A percentile compares a stretch with the other conserved stretches of the same genome.
These are phyloP conservation scores for Hetaerina americana DNA, from an alignment of 1,140 invertebrate genomes.

Conservation along the genomic window DNA sequence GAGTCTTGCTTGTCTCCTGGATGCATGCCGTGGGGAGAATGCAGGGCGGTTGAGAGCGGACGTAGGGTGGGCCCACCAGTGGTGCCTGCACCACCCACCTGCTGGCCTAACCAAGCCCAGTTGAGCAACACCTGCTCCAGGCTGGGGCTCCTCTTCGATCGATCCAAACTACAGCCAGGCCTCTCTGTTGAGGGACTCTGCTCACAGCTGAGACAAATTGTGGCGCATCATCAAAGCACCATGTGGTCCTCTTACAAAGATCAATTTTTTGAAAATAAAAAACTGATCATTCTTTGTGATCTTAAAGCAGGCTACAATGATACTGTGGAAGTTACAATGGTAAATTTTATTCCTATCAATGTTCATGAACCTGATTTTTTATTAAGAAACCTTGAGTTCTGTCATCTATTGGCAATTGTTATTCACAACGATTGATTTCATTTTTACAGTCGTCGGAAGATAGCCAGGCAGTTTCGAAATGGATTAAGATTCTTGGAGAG, in stretches of 20 bases:
- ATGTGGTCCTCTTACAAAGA: background rate
- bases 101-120: conserved; percentile 61
- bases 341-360: conserved; percentile 30
- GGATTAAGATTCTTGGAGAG: conserved; percentile 51
- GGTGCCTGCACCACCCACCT: conserved; percentile 55
- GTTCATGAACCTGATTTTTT: background rate
- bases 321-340: conserved; percentile 75
- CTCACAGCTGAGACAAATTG: conserved; percentile 45
- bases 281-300: conserved; percentile 63
- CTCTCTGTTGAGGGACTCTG: conserved; percentile 60
- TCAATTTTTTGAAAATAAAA: conserved; percentile 27
- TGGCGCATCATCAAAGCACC: conserved; percentile 45
- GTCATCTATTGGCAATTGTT: background rate
- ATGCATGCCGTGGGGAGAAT: conserved; percentile 69
- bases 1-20: conserved; percentile 63
- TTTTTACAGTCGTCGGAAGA: conserved; percentile 34
- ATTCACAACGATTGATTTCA: conserved; percentile 7
- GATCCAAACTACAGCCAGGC: conserved; percentile 43
- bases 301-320: conserved; percentile 64
- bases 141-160: conserved; percentile 54
- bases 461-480: conserved; percentile 42
- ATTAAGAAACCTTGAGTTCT: background rate
- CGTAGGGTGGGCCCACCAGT: conserved; percentile 59
- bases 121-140: conserved; percentile 58
- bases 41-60: conserved; percentile 55